Evolutionary conservation across 2,888 invertebrate species (phyloP).

Genomic region (Nemotelus pantherinus): DNA sequence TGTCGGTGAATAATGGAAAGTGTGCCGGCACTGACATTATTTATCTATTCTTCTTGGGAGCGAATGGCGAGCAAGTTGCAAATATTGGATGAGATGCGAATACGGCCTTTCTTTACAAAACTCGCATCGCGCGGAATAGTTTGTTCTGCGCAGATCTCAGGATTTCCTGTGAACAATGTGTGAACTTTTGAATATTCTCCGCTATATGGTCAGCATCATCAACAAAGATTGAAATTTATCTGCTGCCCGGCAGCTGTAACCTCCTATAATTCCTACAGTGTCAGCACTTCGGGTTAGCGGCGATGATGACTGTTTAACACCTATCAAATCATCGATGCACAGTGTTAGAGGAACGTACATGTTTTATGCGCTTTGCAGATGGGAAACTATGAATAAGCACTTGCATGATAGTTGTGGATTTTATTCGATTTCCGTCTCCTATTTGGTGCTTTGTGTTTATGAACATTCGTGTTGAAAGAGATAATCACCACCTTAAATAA

Average conservation of each 20-base stretch:
- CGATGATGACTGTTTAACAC: conserved; percentile 35
- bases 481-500: not conserved
- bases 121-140: not conserved
- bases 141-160: not conserved
- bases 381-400: too few relatives aligned
- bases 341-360: not conserved
- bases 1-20: conserved; percentile 49
- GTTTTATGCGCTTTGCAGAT: not conserved
- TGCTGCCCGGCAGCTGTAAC: conserved; percentile 41
- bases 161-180: conserved; percentile 45
- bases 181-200: conserved; percentile 46
- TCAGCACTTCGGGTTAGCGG: conserved; percentile 1
- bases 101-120: not conserved
- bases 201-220: conserved; percentile 1
- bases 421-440: too few relatives aligned
- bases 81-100: not conserved
- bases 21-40: conserved; percentile 47
- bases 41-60: conserved; percentile 45
- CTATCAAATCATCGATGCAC: conserved; percentile 4
- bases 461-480: not conserved
- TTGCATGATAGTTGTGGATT: too few relatives aligned
- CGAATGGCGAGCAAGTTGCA: not conserved
- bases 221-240: conserved; percentile 46
- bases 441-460: not conserved
- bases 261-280: conserved; percentile 30